phyloP scores from a whole-genome alignment of 2,113 vertebrate genomes.

The Trogon surrucura region DNA sequence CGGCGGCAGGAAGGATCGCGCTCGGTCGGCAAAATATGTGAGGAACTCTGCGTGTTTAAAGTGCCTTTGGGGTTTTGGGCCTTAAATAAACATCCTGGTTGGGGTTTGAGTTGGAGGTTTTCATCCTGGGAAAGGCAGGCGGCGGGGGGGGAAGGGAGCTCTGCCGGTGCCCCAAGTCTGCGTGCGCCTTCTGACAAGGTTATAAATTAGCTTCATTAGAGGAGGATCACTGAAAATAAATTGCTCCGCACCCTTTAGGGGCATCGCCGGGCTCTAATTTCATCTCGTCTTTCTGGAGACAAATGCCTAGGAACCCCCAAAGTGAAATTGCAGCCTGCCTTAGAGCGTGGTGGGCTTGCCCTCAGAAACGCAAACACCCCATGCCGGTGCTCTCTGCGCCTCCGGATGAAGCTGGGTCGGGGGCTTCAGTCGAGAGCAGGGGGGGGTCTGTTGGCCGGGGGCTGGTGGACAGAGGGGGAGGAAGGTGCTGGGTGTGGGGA shows the following conservation, averaged over 20 bases:
- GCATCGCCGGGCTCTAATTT: not conserved
- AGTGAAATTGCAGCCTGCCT: not conserved
- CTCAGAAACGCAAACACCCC: not conserved
- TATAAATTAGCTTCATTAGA: conserved; percentile 64
- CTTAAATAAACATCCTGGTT: conserved; percentile 53
- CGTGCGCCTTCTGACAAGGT: conserved; percentile 32
- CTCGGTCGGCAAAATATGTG: not conserved
- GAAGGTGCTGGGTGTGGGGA: not conserved
- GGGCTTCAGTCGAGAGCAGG: not conserved
- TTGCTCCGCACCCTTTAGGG: conserved; percentile 29
- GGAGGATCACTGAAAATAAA: conserved; percentile 49
- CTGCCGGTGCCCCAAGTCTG: not conserved
- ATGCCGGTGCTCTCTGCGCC: too few species aligned
- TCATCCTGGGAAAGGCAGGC: not conserved
- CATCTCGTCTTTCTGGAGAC: not conserved
- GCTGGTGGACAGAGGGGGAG: not conserved
- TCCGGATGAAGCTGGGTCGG: not conserved
- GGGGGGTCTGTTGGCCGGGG: not conserved
- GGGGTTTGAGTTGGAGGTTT: conserved; percentile 20
- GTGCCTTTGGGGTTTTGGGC: conserved; percentile 41
- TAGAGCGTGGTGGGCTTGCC: not conserved
- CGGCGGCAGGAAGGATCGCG: not conserved
- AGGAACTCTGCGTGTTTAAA: conserved; percentile 40
- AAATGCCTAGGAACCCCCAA: not conserved
- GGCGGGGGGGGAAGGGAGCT: not conserved